Base-by-base conservation (phyloP, 1,140 invertebrate genomes). In the Lysiphlebus fabarum region DNA sequence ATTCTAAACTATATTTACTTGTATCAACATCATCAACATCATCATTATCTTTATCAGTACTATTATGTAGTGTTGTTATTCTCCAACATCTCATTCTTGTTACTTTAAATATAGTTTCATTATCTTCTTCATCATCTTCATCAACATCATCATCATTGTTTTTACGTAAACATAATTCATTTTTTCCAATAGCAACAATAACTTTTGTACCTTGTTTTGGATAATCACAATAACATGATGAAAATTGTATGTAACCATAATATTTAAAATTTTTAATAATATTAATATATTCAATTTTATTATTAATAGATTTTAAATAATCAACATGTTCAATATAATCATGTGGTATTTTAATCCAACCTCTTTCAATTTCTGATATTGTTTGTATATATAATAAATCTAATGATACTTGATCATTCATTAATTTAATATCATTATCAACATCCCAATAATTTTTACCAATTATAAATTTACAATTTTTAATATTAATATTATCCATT, bases 51-150 rank as follows among this genome's bases (percentile, higher is more conserved):
- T 67, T 71, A n/a, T 78, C 70, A 11, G 38, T 56, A 34, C 61
- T 65, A 71, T 84, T 83, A 66, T 90, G 89, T 60, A 89, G 79
- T 0, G 89, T 93, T 26, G 91, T 95, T n/a, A 98, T 95, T 65
- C 95, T 83, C 96, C 96, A 98, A 68, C 95, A 96, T 64, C 91
- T 85, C 89, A 98, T 98, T 65, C 95, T 83, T 1, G 95, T 96
- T 6, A 98, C 92, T 80, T 94, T 92, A 73, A 96, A 98, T 67
- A 84, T 82, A 11, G 89, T 87, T 77, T 97, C 94, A 26, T 71
- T 75, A 45, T 80, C 74, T 40, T 76, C 74, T 14, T 77, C 69
- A 5, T 71, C 71, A n/a, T 68, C 64, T 1, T 70, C 58, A 2
- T 26, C 17, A 26, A 2, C 17, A 17, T 77, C 68, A 4, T 71